Evolutionary conservation across 2,797 vertebrate genomes (phyloP), one percentile per base, ranked within the genome.

Genomic region (Carduelis carduelis): DNA sequence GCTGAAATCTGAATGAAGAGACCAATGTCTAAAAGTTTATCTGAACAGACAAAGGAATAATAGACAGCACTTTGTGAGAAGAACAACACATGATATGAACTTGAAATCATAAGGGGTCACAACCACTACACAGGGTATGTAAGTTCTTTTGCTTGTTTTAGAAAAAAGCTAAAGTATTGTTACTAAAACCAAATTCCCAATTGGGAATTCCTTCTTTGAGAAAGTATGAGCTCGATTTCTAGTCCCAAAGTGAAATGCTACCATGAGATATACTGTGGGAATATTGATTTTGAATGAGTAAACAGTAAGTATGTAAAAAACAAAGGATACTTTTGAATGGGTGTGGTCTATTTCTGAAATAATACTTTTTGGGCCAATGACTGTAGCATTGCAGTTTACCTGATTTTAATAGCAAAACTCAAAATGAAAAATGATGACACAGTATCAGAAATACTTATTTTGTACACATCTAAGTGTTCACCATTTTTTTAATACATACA

Each of bases 1-100:
- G 57, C 23, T 69, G 55, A 39, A 85, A 86, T 32, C 22, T 88
- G 15, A 79, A 60, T 9, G 9, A 83, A 66, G 32, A 77, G 22
- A 46, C 12, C 23, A 20, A 56, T 21, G 27, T 13, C 30, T 47
- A 35, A 63, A 77, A 63, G 11, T 41, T 35, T 55, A 11, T 37
- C 52, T 59, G 27, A 69, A 59, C 3, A 64, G 44, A 53, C 22
- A 60, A 74, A 70, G 55, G 20, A 71, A 76, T 4, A 68, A 34
- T 1, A 70, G 49, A 23, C 14, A 85, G 56, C n/a, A 57, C 24
- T 69, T 74, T 11, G 3, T 21, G 4, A 77, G 41, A 63, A 78
- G 68, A 2, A 11, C 20, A 47, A 60, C 9, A 14, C 11, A 46
- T 0, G 0, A 56, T 6, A 68, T 1, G 5, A 77, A 22, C 44